Percentiles rank a stretch among this genome's conserved stretches.
Evolutionary conservation across 2,113 vertebrate species (phyloP).

Genomic region (Okapia johnstoni): DNA sequence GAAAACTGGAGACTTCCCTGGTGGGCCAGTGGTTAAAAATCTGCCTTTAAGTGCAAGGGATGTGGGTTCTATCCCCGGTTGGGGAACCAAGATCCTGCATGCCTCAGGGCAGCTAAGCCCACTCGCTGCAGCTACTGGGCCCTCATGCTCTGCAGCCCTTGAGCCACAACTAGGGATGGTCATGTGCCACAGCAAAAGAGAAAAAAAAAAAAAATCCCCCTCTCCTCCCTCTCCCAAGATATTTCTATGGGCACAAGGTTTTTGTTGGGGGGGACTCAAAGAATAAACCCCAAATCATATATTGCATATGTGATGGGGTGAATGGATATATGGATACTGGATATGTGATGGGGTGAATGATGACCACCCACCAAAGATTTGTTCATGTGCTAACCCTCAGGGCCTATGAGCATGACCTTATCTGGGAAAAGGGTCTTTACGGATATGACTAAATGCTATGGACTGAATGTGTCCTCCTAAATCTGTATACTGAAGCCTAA

Average conservation of each 20-base stretch:
- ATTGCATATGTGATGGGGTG: too few species aligned
- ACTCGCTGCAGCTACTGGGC: not conserved
- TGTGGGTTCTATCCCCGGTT: not conserved
- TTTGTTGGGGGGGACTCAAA: too few species aligned
- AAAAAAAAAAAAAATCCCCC: not conserved
- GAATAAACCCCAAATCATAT: not conserved
- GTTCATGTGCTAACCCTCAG: not conserved
- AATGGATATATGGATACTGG: not conserved
- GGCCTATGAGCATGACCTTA: not conserved
- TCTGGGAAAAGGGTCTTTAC: not conserved
- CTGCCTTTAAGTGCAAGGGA: not conserved
- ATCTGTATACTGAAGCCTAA: not conserved
- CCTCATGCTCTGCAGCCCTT: not conserved
- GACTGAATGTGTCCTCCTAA: not conserved
- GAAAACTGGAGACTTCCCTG: not conserved
- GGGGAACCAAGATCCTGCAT: not conserved
- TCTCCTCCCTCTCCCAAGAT: not conserved
- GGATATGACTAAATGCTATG: not conserved
- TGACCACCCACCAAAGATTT: not conserved
- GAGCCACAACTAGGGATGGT: not conserved
- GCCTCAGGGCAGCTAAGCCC: not conserved
- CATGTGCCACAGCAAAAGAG: not conserved
- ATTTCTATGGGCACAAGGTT: not conserved
- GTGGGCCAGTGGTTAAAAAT: not conserved
- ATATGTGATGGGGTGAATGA: not conserved